Evolutionary conservation across 1,140 invertebrate genomes (phyloP).

Genomic region (Magallana ariakensis): DNA sequence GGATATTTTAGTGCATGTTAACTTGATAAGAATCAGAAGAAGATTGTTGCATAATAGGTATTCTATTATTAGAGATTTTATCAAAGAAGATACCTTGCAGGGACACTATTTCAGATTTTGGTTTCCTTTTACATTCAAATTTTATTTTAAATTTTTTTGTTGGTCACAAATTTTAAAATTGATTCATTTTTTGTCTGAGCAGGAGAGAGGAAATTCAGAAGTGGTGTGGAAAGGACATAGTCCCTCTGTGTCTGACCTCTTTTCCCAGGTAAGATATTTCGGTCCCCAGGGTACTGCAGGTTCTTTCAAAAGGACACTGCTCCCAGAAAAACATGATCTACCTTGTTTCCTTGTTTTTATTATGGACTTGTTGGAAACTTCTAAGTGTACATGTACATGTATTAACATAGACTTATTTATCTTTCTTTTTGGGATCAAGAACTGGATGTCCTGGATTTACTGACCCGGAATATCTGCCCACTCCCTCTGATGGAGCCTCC

Average conservation of each 20-base stretch:
- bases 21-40: too few relatives aligned
- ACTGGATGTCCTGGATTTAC: conserved; percentile 94
- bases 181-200: conserved; percentile 53
- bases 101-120: neutral
- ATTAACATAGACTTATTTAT: neutral
- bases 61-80: neutral
- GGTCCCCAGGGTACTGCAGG: too few relatives aligned
- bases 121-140: neutral
- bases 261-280: conserved; percentile 89
- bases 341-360: neutral
- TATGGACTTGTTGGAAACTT: neutral
- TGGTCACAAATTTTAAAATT: neutral
- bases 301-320: too few relatives aligned
- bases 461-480: conserved; percentile 86
- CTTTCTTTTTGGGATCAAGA: conserved; percentile 81
- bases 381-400: too few relatives aligned
- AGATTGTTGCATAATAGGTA: too few relatives aligned
- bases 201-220: conserved; percentile 90
- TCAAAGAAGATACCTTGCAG: too few relatives aligned
- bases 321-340: too few relatives aligned
- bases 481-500: conserved; percentile 85
- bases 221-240: conserved; percentile 87
- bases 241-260: conserved; percentile 92
- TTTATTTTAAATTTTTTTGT: too few relatives aligned
- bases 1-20: too few relatives aligned